These are phyloP conservation scores for Halocynthia aurantium DNA, from an alignment of 23 tunicate species.

Conservation along the genomic window DNA sequence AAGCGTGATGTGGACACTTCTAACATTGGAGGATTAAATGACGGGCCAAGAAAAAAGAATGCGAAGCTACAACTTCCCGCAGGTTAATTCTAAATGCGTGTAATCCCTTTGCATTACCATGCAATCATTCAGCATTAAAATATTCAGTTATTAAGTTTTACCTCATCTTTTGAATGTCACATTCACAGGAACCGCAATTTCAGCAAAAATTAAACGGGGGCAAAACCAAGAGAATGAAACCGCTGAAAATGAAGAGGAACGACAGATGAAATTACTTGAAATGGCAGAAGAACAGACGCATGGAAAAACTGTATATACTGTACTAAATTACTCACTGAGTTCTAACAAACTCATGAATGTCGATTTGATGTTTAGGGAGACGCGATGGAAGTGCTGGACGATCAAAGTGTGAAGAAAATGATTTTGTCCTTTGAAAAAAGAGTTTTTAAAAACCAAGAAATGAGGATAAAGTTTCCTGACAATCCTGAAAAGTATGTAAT, in stretches of 20 bases:
- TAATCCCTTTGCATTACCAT: too few relatives aligned
- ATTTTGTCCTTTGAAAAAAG: constrained; percentile 87
- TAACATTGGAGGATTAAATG: constrained; percentile 24
- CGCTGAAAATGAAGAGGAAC: constrained; percentile 69
- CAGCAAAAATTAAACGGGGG: constrained; percentile 27
- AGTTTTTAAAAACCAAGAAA: constrained; percentile 83
- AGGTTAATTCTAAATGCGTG: neutral
- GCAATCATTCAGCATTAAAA: too few relatives aligned
- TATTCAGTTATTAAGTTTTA: too few relatives aligned
- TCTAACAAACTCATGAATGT: constrained; percentile 25
- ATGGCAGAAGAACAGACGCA: constrained; percentile 83
- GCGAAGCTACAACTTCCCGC: constrained; percentile 52
- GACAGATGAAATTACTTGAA: constrained; percentile 85
- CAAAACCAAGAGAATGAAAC: neutral
- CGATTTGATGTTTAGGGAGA: constrained; percentile 18
- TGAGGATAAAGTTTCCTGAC: constrained; percentile 90
- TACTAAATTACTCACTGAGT: too few relatives aligned
- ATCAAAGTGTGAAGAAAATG: constrained; percentile 74
- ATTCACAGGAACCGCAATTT: constrained; percentile 18
- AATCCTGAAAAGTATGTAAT: constrained; percentile 55
- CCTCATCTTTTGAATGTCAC: too few relatives aligned
- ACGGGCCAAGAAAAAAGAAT: constrained; percentile 57
- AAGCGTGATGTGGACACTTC: constrained; percentile 58
- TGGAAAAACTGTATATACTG: neutral
- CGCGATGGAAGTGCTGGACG: constrained; percentile 59